These are phyloP conservation scores for Leptogaster cylindrica DNA, from an alignment of 2,888 invertebrate genomes.

Conservation along the genomic window DNA sequence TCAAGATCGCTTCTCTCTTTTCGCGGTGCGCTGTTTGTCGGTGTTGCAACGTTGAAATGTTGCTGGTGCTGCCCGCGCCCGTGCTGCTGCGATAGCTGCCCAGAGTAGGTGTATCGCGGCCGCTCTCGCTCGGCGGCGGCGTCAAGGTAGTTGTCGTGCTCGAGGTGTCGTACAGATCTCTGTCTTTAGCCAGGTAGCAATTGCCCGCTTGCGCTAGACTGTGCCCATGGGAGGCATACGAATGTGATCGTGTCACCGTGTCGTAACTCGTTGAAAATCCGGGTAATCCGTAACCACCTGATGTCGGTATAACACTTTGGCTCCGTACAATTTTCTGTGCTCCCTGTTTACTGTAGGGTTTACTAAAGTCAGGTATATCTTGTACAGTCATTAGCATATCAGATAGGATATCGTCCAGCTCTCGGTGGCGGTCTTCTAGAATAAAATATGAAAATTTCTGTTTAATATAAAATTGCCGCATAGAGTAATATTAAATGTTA, in stretches of 20 bases:
- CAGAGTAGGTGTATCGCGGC: conserved; percentile 50
- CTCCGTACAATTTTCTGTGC: conserved; percentile 46
- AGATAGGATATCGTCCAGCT: conserved; percentile 82
- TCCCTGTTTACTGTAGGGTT: conserved; percentile 42
- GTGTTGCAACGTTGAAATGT: conserved; percentile 48
- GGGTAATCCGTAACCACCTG: conserved; percentile 46
- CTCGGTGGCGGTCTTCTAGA: conserved; percentile 65
- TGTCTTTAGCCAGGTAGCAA: conserved; percentile 45
- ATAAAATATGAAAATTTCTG: conserved; percentile 41
- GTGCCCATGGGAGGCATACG: conserved; percentile 44
- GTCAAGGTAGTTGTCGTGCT: conserved; percentile 53
- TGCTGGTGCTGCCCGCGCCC: conserved; percentile 46
- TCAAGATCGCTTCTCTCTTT: conserved; percentile 22
- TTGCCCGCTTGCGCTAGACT: background rate
- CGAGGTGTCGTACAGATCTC: conserved; percentile 52
- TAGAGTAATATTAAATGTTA: conserved; percentile 25
- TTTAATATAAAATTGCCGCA: background rate
- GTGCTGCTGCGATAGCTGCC: background rate
- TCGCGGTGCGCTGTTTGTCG: conserved; percentile 44
- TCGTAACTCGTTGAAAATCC: conserved; percentile 38
- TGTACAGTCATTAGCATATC: conserved; percentile 89
- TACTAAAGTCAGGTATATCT: conserved; percentile 71
- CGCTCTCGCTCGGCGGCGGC: conserved; percentile 53
- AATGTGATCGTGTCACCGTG: conserved; percentile 49
- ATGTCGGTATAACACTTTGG: conserved; percentile 49